phyloP scores from a whole-genome alignment of 2,888 invertebrate species.

The Hydriomena furcata region DNA sequence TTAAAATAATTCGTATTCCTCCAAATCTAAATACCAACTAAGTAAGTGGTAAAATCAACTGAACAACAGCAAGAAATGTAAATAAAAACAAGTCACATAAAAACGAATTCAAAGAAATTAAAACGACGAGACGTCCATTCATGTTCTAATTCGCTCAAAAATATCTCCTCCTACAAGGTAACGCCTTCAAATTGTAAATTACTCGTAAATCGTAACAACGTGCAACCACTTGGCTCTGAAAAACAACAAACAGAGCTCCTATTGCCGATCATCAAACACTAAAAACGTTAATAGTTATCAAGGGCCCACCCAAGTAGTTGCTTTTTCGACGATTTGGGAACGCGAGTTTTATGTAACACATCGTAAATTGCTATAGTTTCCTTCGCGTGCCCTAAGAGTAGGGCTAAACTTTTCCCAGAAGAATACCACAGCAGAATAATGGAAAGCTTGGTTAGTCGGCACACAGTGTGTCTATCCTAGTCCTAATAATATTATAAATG shows the following conservation, averaged over 20 bases:
- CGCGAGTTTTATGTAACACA: slow-evolving; percentile 72
- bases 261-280: slow-evolving; percentile 69
- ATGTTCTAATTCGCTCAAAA: slow-evolving; percentile 5
- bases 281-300: slow-evolving; percentile 73
- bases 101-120: slow-evolving; percentile 2
- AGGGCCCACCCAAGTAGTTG: slow-evolving; percentile 77
- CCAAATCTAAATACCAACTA: too few species aligned
- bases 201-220: slow-evolving; percentile 36
- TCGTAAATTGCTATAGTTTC: slow-evolving; percentile 69
- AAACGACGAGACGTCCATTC: slow-evolving; percentile 4
- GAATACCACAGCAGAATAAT: slow-evolving; percentile 2
- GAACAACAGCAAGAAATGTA: too few species aligned
- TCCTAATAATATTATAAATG: too few species aligned
- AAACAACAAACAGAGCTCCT: slow-evolving; percentile 61
- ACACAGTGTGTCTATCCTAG: too few species aligned
- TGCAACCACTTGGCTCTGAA: slow-evolving; percentile 40
- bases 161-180: slow-evolving; percentile 25
- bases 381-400: slow-evolving; percentile 54
- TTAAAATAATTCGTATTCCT: too few species aligned
- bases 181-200: slow-evolving; percentile 34
- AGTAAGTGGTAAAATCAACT: too few species aligned
- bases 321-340: slow-evolving; percentile 52
- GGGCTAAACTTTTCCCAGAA: slow-evolving; percentile 68
- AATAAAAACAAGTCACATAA: too few species aligned
- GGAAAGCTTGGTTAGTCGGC: slow-evolving; percentile 8